Evolutionary conservation across 1,140 invertebrate species (phyloP), one percentile per base, ranked within the genome.

Genomic region (Micrasema longulum): DNA sequence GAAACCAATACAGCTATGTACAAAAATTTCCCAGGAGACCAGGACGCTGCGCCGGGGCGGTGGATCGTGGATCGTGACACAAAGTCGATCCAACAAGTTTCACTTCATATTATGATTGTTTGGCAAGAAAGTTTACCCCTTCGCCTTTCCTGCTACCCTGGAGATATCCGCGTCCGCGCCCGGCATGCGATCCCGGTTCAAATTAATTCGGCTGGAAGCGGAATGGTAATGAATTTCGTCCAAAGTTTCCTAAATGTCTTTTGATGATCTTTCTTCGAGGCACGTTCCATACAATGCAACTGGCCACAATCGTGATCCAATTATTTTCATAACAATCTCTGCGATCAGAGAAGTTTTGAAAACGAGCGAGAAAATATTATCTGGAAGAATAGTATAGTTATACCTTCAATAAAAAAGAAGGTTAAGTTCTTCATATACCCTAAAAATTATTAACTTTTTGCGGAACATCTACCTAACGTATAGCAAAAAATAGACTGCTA

Each of bases 91-190:
- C 62, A 20, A 41, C 16, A 71, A 74, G 73, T 74, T 74, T 74
- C 66, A 52, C 73, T 63, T 53, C 20, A 69, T 68, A 71, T 74
- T 74, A 74, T 71, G 73, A 71, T 74, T 74, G 73, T 71, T 74
- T 60, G 73, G 69, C 69, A 74, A 71, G 72, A 74, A 74, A 74
- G 69, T 74, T 70, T 45, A 47, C 68, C 66, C 52, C 66, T 16
- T 23, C 50, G 18, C 50, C 36, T 55, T 45, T 38, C 47, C 43
- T 67, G 48, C 31, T n/a, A 18, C 16, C 66, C 57, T 35, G 72
- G 66, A 65, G 38, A 36, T 45, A n/a, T n/a, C n/a, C n/a, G n/a
- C n/a, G 38, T 41, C 60, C 38, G 18, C 52, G 31, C 41, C 63
- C 36, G 6, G 57, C 26, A 53, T 67, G 72, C 45, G 66, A 47